Evolutionary conservation across 2,113 vertebrate species (phyloP), one percentile per base, ranked within the genome.

Genomic region (Columba janthina): DNA sequence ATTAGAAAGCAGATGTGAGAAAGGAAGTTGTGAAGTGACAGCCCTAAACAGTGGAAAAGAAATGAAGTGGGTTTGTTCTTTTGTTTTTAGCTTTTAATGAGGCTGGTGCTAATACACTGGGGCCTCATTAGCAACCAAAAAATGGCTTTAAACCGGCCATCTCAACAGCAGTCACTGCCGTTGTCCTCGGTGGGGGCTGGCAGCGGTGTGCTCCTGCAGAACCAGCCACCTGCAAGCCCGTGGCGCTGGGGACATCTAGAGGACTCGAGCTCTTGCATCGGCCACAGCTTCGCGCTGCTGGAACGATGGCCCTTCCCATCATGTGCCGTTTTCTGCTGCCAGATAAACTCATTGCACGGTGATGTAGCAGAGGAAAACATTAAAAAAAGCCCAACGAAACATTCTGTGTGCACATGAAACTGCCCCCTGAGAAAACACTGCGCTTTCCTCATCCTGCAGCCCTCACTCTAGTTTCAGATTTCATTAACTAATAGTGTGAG

Each of bases 181-280:
- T 18, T 38, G 75, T 3, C n/a, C 76, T 3, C 2, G 54, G 21
- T 1, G 83, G 62, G 10, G 66, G 2, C 86, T 12, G 1, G 1
- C 4, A 18, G 80, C 70, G 72, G 4, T 25, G 84, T 0, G 31
- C 12, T 8, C 0, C 17, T 15, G 90, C 93, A 31, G 93, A 51
- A 46, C 9, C 77, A n/a, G 89, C 9, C 48, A n/a, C 56, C 42
- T 44, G 77, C 78, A 86, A 79, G 89, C 7, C 88, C 67, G 90
- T 44, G 22, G 50, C 90, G 32, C 90, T 76, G 92, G 92, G 91
- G 95, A 96, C 96, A 97, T 92, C 95, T 96, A 96, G 96, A 96
- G 96, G 96, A 61, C 48, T 76, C 15, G 22, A 9, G 75, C 79
- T 11, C 85, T 17, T 44, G 75, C 64, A 2, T 12, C n/a, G 9